phyloP scores from a whole-genome alignment of 2,113 vertebrate genomes.

The Gadus macrocephalus region DNA sequence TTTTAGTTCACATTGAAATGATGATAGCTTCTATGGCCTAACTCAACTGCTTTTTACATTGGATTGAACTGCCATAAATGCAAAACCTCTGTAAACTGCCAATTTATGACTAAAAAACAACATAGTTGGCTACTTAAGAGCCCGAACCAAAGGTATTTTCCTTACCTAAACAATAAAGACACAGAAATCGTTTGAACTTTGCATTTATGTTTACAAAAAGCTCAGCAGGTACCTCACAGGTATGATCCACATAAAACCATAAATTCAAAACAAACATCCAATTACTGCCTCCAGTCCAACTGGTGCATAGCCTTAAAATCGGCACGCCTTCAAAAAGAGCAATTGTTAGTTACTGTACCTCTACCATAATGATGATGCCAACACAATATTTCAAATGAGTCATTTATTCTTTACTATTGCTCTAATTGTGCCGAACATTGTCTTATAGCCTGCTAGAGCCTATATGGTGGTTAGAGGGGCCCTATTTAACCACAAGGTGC shows the following conservation, averaged over 20 bases:
- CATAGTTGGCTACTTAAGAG: too few species aligned
- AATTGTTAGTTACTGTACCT: slow-evolving; percentile 43
- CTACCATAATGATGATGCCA: slow-evolving; percentile 31
- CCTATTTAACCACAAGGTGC: too few species aligned
- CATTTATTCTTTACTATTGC: slow-evolving; percentile 9
- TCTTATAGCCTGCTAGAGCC: too few species aligned
- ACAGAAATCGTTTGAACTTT: background rate
- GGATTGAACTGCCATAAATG: too few species aligned
- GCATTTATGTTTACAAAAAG: background rate
- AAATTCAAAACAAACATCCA: slow-evolving; percentile 44
- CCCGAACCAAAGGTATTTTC: too few species aligned
- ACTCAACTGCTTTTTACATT: too few species aligned
- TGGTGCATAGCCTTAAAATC: slow-evolving; percentile 42
- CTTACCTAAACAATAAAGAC: too few species aligned
- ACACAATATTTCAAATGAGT: slow-evolving; percentile 36
- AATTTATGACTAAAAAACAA: too few species aligned
- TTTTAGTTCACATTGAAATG: background rate
- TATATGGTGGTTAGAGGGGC: too few species aligned
- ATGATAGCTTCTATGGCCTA: too few species aligned
- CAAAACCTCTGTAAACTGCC: too few species aligned
- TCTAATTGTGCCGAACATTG: too few species aligned
- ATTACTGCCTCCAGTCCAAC: slow-evolving; percentile 34
- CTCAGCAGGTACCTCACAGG: background rate
- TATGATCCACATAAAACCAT: slow-evolving; percentile 23
- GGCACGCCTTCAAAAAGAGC: slow-evolving; percentile 5